These are phyloP conservation scores for Tupaia chinensis DNA, from an alignment of 2,113 vertebrate genomes.

Conservation along the genomic window DNA sequence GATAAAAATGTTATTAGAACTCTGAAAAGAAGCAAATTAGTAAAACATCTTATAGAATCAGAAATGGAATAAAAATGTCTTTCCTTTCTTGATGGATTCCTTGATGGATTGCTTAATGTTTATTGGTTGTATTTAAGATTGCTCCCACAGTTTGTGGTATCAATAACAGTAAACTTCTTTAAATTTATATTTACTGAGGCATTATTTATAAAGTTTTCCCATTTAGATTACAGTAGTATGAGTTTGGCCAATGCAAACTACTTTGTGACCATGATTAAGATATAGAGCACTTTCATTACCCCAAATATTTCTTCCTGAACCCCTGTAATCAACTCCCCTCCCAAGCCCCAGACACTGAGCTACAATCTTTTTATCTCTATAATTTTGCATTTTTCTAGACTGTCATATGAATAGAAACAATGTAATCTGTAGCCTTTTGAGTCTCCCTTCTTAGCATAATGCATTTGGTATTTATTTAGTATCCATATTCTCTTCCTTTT, in stretches of 20 bases:
- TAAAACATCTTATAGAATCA: background rate
- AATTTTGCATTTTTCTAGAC: background rate
- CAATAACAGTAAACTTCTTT: background rate
- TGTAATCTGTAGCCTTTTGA: background rate
- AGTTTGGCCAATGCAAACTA: background rate
- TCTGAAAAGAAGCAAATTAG: background rate
- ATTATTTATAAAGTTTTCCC: conserved; percentile 19
- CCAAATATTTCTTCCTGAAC: background rate
- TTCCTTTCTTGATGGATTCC: background rate
- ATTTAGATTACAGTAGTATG: background rate
- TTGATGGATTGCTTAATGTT: background rate
- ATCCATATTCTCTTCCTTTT: background rate
- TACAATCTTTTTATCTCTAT: background rate
- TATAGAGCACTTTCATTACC: background rate
- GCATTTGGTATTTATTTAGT: background rate
- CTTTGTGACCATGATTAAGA: background rate
- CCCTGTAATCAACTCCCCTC: background rate
- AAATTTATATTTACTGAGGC: conserved; percentile 7
- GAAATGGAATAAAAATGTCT: background rate
- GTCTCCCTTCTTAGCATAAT: background rate
- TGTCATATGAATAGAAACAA: background rate
- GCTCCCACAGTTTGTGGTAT: background rate
- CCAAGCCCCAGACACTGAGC: background rate
- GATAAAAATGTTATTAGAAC: background rate
- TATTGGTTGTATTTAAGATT: background rate